Conservation (phyloP, 2,888 invertebrate genomes). For the Eupithecia exiguata region DNA sequence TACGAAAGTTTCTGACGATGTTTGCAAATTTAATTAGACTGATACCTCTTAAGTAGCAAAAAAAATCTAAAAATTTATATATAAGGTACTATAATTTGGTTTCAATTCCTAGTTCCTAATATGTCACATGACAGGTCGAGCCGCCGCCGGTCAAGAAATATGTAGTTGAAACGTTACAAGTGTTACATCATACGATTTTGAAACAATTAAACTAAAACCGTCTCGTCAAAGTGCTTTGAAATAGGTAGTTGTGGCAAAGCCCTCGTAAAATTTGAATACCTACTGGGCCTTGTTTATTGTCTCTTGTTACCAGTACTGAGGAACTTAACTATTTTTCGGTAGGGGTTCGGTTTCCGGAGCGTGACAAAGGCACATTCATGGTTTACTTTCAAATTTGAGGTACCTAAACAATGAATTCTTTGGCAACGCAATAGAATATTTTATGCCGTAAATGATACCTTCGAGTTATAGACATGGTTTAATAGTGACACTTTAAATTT, state of each 20-base stretch:
- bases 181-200: conserved; percentile 20
- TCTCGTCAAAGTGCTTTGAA: conserved; percentile 29
- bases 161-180: conserved; percentile 24
- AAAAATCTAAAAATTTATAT: too few relatives aligned
- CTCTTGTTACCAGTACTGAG: conserved; percentile 28
- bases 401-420: conserved; percentile 17
- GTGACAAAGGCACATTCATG: conserved; percentile 29
- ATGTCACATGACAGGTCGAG: not conserved
- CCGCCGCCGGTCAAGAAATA: too few relatives aligned
- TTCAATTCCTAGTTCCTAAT: not conserved
- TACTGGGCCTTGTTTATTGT: conserved; percentile 29
- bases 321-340: conserved; percentile 15
- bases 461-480: not conserved
- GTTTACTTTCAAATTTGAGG: conserved; percentile 20
- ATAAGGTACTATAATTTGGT: too few relatives aligned
- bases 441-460: not conserved
- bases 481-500: conserved; percentile 1
- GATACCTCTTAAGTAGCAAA: too few relatives aligned
- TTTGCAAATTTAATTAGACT: too few relatives aligned
- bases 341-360: conserved; percentile 34
- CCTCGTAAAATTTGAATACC: conserved; percentile 28
- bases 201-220: conserved; percentile 29
- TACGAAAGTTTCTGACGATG: not conserved
- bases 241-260: conserved; percentile 18
- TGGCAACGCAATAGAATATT: conserved; percentile 9